These are phyloP conservation scores for Ceuthmochares aereus DNA, from an alignment of 2,113 vertebrate genomes.

Conservation along the genomic window DNA sequence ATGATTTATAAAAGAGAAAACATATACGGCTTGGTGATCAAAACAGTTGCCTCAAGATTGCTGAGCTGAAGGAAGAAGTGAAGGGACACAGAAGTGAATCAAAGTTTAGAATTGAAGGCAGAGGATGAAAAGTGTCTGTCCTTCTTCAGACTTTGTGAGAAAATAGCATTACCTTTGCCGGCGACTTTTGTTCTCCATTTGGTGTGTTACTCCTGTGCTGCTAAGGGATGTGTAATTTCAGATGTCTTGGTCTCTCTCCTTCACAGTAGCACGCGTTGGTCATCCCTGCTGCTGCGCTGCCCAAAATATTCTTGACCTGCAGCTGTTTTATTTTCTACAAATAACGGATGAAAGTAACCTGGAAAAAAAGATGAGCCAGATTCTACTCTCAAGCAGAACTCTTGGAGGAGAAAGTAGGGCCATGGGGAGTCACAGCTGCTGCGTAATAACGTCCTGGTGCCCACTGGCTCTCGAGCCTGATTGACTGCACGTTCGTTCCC, in stretches of 20 bases:
- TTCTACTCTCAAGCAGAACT: background rate
- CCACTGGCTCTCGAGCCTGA: background rate
- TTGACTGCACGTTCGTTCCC: background rate
- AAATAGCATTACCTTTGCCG: background rate
- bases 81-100: background rate
- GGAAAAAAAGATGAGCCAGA: background rate
- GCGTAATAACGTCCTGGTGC: background rate
- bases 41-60: slow-evolving; percentile 43
- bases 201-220: background rate
- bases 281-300: background rate
- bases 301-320: background rate
- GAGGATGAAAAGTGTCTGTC: background rate
- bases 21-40: background rate
- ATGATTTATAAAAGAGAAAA: slow-evolving; percentile 17
- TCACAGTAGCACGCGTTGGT: fast-evolving
- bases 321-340: background rate
- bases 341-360: background rate
- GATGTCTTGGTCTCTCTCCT: background rate
- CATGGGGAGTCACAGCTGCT: background rate
- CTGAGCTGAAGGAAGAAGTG: background rate
- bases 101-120: background rate
- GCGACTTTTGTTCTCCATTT: background rate
- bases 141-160: background rate
- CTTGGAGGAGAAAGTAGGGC: background rate
- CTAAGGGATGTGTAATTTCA: background rate